These are phyloP conservation scores for Leucophora obtusa DNA, from an alignment of 2,888 invertebrate genomes.

Conservation along the genomic window DNA sequence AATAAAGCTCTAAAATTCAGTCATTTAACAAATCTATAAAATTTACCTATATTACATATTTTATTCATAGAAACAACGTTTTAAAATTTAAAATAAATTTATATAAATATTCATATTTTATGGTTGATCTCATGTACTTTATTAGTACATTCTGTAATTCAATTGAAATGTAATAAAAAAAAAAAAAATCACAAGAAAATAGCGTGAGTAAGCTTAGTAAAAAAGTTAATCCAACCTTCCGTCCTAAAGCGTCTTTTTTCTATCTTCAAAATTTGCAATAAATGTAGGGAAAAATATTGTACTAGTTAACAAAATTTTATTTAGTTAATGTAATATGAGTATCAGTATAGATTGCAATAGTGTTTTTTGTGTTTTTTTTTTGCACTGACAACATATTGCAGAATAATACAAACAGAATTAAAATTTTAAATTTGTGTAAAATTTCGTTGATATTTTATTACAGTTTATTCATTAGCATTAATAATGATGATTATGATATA, in stretches of 20 bases:
- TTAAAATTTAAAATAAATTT: background rate
- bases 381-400: conserved; percentile 19
- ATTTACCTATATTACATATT: background rate
- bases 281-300: conserved; percentile 37
- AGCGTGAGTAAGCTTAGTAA: conserved; percentile 45
- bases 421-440: conserved; percentile 28
- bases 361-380: background rate
- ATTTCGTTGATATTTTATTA: conserved; percentile 19
- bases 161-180: conserved; percentile 18
- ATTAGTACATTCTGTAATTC: conserved; percentile 6
- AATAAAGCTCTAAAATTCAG: background rate
- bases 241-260: conserved; percentile 20
- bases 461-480: conserved; percentile 6
- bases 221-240: background rate
- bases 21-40: background rate
- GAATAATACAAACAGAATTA: conserved; percentile 28
- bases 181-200: conserved; percentile 24
- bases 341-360: conserved; percentile 22
- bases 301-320: conserved; percentile 46
- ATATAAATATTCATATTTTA: background rate
- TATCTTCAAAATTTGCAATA: background rate
- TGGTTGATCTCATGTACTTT: background rate
- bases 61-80: background rate
- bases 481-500: background rate
- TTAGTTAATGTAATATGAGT: conserved; percentile 35